Conservation (phyloP, 2,113 vertebrate species). For the Gallinago undulata region DNA sequence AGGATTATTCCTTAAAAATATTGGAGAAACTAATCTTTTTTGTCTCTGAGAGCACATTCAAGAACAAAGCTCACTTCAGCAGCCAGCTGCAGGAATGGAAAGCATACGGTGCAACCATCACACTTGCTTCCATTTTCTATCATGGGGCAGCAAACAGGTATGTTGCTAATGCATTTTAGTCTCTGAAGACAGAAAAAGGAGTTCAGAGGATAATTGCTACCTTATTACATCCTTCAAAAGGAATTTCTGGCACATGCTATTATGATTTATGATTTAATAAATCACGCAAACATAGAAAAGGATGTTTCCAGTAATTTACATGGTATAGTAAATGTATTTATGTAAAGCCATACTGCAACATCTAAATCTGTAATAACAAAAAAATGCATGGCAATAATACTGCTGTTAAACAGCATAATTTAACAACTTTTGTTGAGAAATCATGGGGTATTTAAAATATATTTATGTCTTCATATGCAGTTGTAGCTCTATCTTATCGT, state of each 20-base stretch:
- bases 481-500: background rate
- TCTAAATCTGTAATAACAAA: background rate
- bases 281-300: background rate
- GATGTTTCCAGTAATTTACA: background rate
- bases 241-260: background rate
- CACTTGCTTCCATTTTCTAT: constrained; percentile 3
- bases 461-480: background rate
- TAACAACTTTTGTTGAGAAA: background rate
- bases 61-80: background rate
- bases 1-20: background rate
- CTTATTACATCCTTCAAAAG: constrained; percentile 1
- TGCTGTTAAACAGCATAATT: background rate
- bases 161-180: constrained; percentile 24
- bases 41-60: background rate
- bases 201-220: constrained; percentile 45
- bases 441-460: background rate
- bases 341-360: background rate
- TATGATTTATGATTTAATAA: constrained; percentile 44
- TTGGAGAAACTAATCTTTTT: background rate
- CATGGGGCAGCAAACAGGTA: background rate
- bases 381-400: background rate
- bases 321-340: background rate
- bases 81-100: background rate
- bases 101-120: background rate
- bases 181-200: constrained; percentile 23